Percentiles rank a stretch among this genome's conserved stretches.
These are phyloP conservation scores for Cryptocephalus moraei DNA, from an alignment of 2,888 invertebrate species.

Conservation along the genomic window DNA sequence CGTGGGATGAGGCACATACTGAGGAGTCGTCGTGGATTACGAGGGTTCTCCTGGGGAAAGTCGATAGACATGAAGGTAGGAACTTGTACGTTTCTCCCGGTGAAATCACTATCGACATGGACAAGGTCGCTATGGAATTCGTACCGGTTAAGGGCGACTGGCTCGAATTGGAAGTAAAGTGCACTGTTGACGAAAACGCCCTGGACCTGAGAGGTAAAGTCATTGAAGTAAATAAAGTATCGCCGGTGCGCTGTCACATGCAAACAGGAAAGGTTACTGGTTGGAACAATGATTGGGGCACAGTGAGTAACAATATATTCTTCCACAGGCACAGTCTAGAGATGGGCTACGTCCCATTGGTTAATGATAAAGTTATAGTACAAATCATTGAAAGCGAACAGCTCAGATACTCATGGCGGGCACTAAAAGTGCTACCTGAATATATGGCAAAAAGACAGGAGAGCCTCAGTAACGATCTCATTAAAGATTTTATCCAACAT, in stretches of 20 bases:
- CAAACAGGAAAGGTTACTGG: slow-evolving; percentile 41
- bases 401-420: slow-evolving; percentile 47
- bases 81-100: slow-evolving; percentile 42
- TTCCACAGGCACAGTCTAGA: slow-evolving; percentile 48
- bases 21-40: slow-evolving; percentile 23
- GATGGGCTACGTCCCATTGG: slow-evolving; percentile 42
- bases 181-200: slow-evolving; percentile 50
- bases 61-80: slow-evolving; percentile 34
- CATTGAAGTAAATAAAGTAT: slow-evolving; percentile 49
- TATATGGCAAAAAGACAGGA: slow-evolving; percentile 5
- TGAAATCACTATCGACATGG: slow-evolving; percentile 50
- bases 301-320: slow-evolving; percentile 48
- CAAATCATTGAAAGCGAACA: slow-evolving; percentile 68
- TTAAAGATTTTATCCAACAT: slow-evolving; percentile 24
- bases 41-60: slow-evolving; percentile 35
- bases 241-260: slow-evolving; percentile 49
- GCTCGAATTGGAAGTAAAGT: slow-evolving; percentile 51
- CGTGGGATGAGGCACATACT: slow-evolving; percentile 40
- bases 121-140: slow-evolving; percentile 51
- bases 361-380: slow-evolving; percentile 53
- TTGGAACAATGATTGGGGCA: slow-evolving; percentile 39
- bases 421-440: slow-evolving; percentile 40
- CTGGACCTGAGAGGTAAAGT: slow-evolving; percentile 45
- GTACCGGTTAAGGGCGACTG: slow-evolving; percentile 62
- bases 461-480: too few species aligned